These are phyloP conservation scores for Campoletis raptor DNA, from an alignment of 2,888 invertebrate species.

Conservation along the genomic window DNA sequence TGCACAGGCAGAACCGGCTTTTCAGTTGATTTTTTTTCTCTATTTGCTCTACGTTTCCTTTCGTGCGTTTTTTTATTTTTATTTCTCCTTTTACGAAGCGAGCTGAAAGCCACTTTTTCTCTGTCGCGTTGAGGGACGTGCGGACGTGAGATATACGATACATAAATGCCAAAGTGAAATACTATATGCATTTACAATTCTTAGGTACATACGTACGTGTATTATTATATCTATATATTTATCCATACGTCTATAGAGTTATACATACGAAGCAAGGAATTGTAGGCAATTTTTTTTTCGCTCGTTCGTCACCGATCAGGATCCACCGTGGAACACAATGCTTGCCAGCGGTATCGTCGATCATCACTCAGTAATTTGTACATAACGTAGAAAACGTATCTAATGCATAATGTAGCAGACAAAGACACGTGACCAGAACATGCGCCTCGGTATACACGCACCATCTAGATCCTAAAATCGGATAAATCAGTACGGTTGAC, in stretches of 20 bases:
- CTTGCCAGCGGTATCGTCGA: slow-evolving; percentile 49
- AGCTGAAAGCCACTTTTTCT: slow-evolving; percentile 39
- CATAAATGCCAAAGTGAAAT: slow-evolving; percentile 62
- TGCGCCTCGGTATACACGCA: slow-evolving; percentile 38
- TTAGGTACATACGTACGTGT: not conserved
- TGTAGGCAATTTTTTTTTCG: slow-evolving; percentile 9
- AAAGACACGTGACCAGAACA: slow-evolving; percentile 43
- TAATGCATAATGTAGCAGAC: slow-evolving; percentile 61
- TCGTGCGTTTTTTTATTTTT: not conserved
- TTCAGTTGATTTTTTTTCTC: not conserved
- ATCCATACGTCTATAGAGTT: not conserved
- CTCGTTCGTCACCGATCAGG: slow-evolving; percentile 15
- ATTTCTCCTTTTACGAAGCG: not conserved
- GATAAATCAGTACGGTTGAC: slow-evolving; percentile 50
- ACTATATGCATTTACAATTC: slow-evolving; percentile 29
- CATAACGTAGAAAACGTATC: slow-evolving; percentile 48
- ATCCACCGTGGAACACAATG: not conserved
- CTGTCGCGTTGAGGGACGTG: slow-evolving; percentile 50
- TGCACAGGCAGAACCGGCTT: not conserved
- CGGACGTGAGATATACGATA: slow-evolving; percentile 58
- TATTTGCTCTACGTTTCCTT: not conserved
- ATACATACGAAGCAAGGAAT: not conserved
- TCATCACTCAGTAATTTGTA: slow-evolving; percentile 59
- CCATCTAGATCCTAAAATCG: slow-evolving; percentile 57
- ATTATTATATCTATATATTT: not conserved